Conservation (phyloP, 1,140 invertebrate species). For the Tetragonula clypearis region DNA sequence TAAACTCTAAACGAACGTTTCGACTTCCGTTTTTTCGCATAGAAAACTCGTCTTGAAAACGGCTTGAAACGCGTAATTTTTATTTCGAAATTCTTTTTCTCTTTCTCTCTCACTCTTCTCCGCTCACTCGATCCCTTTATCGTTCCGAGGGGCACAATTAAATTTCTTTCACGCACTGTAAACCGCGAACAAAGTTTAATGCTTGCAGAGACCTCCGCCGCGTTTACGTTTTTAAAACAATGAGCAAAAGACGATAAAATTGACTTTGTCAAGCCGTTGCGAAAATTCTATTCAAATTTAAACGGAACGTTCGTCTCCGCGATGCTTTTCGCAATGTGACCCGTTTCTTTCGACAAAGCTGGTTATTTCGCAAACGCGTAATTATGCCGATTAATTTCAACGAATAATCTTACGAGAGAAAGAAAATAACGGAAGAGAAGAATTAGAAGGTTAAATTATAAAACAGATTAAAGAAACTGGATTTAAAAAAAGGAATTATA, state of each 20-base stretch:
- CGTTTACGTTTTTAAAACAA: not conserved
- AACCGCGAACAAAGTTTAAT: not conserved
- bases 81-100: constrained; percentile 1
- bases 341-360: not conserved
- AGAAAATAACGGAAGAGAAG: not conserved
- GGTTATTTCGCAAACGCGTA: not conserved
- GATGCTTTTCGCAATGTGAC: not conserved
- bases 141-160: not conserved
- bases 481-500: too few relatives aligned
- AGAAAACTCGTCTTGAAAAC: not conserved
- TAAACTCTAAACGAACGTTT: not conserved
- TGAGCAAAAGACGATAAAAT: not conserved
- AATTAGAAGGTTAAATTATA: not conserved
- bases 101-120: too few relatives aligned
- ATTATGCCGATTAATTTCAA: not conserved
- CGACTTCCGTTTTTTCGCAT: not conserved
- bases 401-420: not conserved
- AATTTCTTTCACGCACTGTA: constrained; percentile 36
- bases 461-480: not conserved
- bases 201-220: not conserved
- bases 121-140: not conserved
- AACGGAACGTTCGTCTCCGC: not conserved
- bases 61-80: constrained; percentile 1
- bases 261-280: not conserved
- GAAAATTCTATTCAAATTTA: not conserved